Evolutionary conservation across 2,113 vertebrate species (phyloP), one percentile per base, ranked within the genome.

Genomic region (Gavia stellata): DNA sequence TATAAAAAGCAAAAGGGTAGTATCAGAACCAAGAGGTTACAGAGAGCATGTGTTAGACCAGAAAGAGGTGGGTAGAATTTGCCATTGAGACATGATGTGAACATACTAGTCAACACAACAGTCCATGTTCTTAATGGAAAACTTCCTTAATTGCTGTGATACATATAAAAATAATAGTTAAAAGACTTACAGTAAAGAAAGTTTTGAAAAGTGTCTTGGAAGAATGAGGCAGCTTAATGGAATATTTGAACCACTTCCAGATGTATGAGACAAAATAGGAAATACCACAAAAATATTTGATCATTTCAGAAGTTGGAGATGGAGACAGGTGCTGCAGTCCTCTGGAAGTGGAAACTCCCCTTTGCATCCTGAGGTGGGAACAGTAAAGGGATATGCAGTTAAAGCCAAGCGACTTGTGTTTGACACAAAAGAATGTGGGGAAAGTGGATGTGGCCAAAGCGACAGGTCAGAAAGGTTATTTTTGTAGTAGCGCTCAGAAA

Each of bases 341-440:
- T 59, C 47, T 75, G 50, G 29, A 83, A 86, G 14, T 14, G 40
- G 58, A 82, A 93, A 44, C 24, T 58, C 10, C 7, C 7, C 19
- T 74, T 81, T 58, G 23, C 16, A 33, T 89, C 19, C 29, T 45
- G 42, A 77, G 55, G 59, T 29, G 36, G 55, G 14, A 91, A 47
- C n/a, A 50, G 23, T 53, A 55, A 29, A 78, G 44, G 23, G 10
- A 33, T 50, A 21, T 11, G 20, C 10, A 74, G 19, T 10, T 0
- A 0, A 84, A 84, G 42, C 40, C 10, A 58, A 62, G 17, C 0
- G 1, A n/a, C 26, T 86, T 74, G 17, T 33, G 6, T 71, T 71
- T 78, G 47, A 55, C 8, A 15, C 9, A 24, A 75, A 68, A 53
- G 21, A 58, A 50, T 36, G 20, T 50, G 33, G 50, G 28, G 52